These are phyloP conservation scores for Bedellia somnulentella DNA, from an alignment of 2,888 invertebrate genomes.

Conservation along the genomic window DNA sequence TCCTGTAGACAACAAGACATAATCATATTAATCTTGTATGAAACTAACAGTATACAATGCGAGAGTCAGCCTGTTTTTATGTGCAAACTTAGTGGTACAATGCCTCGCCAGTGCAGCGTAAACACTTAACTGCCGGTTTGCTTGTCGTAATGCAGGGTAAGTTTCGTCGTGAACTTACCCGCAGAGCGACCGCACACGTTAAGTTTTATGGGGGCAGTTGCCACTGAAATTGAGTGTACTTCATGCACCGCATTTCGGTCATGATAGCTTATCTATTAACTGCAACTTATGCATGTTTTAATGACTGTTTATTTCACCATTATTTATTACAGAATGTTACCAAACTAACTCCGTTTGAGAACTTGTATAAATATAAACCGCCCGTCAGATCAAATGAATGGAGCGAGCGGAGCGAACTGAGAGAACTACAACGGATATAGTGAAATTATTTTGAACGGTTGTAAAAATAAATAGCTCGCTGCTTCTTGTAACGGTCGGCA, in stretches of 20 bases:
- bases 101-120: slow-evolving; percentile 48
- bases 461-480: slow-evolving; percentile 46
- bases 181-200: slow-evolving; percentile 20
- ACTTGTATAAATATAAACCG: no score
- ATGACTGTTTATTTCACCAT: no score
- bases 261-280: no score
- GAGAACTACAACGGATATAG: no score
- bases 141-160: slow-evolving; percentile 47
- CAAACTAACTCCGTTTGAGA: no score
- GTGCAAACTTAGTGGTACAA: slow-evolving; percentile 28
- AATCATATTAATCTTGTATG: slow-evolving; percentile 18
- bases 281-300: no score
- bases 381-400: no score
- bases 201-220: slow-evolving; percentile 43
- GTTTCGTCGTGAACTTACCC: slow-evolving; percentile 35
- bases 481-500: slow-evolving; percentile 41
- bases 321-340: no score
- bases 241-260: no score
- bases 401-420: no score
- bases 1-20: slow-evolving; percentile 1
- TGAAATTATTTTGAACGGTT: no score
- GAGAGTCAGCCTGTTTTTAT: slow-evolving; percentile 37
- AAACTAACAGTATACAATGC: slow-evolving; percentile 10
- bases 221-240: no score
- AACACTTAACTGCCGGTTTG: slow-evolving; percentile 55